Evolutionary conservation across 2,113 vertebrate species (phyloP).

Genomic region (Chlorodrepanis virens): DNA sequence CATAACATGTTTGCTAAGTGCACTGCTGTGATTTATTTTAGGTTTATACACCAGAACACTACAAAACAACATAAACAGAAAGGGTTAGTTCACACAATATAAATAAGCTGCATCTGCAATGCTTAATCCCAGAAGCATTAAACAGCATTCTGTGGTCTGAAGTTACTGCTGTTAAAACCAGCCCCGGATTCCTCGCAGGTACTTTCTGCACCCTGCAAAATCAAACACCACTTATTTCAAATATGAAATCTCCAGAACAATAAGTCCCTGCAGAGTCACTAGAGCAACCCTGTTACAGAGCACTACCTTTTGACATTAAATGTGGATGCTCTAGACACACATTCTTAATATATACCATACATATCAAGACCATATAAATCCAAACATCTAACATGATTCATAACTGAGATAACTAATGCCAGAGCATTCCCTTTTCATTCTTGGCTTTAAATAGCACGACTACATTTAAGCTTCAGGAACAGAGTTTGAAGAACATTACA

Average conservation of each 20-base stretch:
- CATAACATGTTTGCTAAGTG: not conserved
- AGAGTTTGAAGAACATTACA: not conserved
- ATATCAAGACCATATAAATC: slow-evolving; percentile 7
- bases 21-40: not conserved
- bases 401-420: slow-evolving; percentile 28
- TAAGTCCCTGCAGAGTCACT: not conserved
- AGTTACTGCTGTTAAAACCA: not conserved
- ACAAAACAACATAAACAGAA: not conserved
- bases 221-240: not conserved
- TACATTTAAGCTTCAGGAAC: slow-evolving; percentile 5
- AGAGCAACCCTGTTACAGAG: not conserved
- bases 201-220: not conserved
- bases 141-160: not conserved
- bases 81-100: not conserved
- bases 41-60: not conserved
- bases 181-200: fast-evolving
- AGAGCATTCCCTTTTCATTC: slow-evolving; percentile 47
- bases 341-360: not conserved
- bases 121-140: not conserved
- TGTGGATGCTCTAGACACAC: not conserved
- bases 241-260: not conserved
- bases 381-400: slow-evolving; percentile 35
- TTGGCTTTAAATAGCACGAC: slow-evolving; percentile 55
- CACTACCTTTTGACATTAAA: slow-evolving; percentile 39
- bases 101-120: not conserved